phyloP scores from a whole-genome alignment of 2,888 invertebrate species.

The Eustalomyia histrio region DNA sequence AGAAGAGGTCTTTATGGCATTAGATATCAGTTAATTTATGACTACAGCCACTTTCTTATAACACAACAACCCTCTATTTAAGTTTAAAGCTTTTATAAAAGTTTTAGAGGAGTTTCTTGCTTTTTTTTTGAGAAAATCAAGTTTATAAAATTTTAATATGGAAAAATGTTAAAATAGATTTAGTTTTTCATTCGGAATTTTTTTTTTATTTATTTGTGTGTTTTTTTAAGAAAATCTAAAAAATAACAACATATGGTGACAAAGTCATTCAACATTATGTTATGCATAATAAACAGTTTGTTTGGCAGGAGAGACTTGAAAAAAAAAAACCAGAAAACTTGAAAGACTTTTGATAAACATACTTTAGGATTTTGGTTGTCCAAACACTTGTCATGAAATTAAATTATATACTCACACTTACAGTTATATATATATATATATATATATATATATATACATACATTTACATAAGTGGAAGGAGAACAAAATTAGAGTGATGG shows the following conservation, averaged over 20 bases:
- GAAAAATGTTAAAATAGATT: background rate
- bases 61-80: background rate
- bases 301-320: constrained; percentile 23
- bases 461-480: constrained; percentile 15
- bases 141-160: background rate
- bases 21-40: constrained; percentile 64
- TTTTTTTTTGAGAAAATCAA: constrained; percentile 34
- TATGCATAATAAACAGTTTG: constrained; percentile 64
- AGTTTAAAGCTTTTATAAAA: constrained; percentile 21
- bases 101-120: constrained; percentile 7
- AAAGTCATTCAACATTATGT: constrained; percentile 54
- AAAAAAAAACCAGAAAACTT: constrained; percentile 12
- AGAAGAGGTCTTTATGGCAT: constrained; percentile 60
- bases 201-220: constrained; percentile 34
- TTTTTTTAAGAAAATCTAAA: constrained; percentile 37
- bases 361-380: constrained; percentile 45
- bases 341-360: constrained; percentile 36
- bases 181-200: constrained; percentile 25
- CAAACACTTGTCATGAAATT: constrained; percentile 63
- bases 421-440: no score
- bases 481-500: background rate
- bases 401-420: constrained; percentile 42
- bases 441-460: no score
- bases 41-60: constrained; percentile 25
- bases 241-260: constrained; percentile 62